phyloP scores from a whole-genome alignment of 1,140 invertebrate genomes.

The Drosophila bifasciata region DNA sequence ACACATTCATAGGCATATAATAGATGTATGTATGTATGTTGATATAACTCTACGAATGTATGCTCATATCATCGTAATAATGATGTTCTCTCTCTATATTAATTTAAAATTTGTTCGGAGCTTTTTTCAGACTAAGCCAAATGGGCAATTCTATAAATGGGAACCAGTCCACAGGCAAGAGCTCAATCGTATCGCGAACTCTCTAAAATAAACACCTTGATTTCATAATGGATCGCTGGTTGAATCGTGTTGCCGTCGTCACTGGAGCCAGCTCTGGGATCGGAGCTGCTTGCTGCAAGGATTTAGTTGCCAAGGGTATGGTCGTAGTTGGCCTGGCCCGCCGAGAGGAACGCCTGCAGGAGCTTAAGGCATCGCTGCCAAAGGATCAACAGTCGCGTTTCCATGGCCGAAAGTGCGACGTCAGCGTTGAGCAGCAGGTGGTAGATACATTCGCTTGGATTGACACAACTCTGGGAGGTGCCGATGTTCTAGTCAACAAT shows the following conservation, averaged over 20 bases:
- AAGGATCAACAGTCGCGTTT: slow-evolving; percentile 35
- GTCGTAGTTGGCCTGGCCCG: slow-evolving; percentile 89
- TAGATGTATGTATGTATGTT: no score
- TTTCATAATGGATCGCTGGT: slow-evolving; percentile 39
- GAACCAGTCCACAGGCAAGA: background rate
- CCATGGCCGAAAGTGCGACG: slow-evolving; percentile 85
- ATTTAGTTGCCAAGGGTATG: slow-evolving; percentile 85
- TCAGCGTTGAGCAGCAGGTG: slow-evolving; percentile 88
- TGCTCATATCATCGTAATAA: no score
- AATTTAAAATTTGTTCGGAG: no score
- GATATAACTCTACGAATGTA: no score
- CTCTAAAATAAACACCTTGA: background rate
- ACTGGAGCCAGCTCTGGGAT: slow-evolving; percentile 85
- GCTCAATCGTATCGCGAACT: background rate
- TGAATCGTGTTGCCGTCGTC: slow-evolving; percentile 74
- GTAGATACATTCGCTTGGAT: slow-evolving; percentile 87
- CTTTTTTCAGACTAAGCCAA: no score
- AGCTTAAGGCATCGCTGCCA: slow-evolving; percentile 61
- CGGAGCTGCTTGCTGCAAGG: slow-evolving; percentile 84
- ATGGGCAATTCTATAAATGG: no score
- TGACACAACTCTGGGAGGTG: slow-evolving; percentile 86
- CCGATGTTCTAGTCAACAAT: slow-evolving; percentile 90
- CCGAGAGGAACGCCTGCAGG: slow-evolving; percentile 86
- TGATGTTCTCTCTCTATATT: no score
- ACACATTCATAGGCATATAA: no score